Base-by-base conservation (phyloP, 2,888 invertebrate species). In the Nomada flava region DNA sequence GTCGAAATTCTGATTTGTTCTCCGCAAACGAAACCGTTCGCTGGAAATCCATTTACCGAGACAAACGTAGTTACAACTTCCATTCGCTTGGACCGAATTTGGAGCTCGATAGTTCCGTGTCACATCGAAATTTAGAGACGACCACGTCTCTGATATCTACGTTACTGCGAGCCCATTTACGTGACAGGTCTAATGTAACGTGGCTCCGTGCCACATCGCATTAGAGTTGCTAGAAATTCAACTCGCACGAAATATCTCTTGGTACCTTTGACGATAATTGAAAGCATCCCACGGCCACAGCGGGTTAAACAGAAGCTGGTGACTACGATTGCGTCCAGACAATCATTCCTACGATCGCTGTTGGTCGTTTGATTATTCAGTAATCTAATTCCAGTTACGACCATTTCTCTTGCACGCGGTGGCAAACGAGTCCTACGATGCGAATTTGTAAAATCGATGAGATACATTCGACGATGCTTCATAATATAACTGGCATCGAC, bases 401-500 rank as follows among this genome's bases (percentile, higher is more conserved):
- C 20, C 29, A 26, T 23, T 65, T n/a, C 52, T 42, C 26, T 18
- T 73, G 9, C 13, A 11, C 36, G 13, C n/a, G 13, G 42, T 15
- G 60, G n/a, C 29, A 9, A 36, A n/a, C 15, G 26, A 20, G 44
- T 55, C 62, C 47, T 70, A 60, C 26, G 44, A 63, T 20, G 47
- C 71, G 74, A 71, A 77, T 79, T 69, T 64, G 78, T 77, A 69
- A 76, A 80, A 85, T 85, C 83, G 76, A 87, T 80, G 23, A 36
- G 55, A 44, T 79, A 79, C 65, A 79, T 79, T 67, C 70, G 52
- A 29, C 65, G 71, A 10, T 20, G 62, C 23, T 59, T 70, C 67
- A 59, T 63, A 64, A 71, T 79, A 78, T 77, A 67, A 50, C 53
- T 29, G 44, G 44, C 59, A 36, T 53, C 64, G 75, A 52, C 47